A percentile compares a stretch with the other conserved stretches of the same genome.
Evolutionary conservation across 1,140 invertebrate genomes (phyloP).

Genomic region (Drosophila aff.): DNA sequence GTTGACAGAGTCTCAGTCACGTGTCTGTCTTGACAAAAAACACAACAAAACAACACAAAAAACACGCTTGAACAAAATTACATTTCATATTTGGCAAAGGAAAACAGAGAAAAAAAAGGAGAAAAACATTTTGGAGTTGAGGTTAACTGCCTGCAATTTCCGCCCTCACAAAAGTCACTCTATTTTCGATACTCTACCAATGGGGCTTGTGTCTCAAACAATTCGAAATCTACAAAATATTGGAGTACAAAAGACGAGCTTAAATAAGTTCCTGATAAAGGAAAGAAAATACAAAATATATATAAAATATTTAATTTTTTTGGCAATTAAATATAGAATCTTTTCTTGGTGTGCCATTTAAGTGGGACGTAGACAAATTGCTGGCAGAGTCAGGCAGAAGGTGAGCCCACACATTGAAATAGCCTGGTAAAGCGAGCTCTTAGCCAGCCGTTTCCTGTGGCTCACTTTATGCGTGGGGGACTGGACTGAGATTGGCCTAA

Average conservation of each 20-base stretch:
- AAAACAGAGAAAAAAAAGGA: not conserved
- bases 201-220: not conserved
- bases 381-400: conserved; percentile 4
- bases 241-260: too few relatives aligned
- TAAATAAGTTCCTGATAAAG: not conserved
- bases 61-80: conserved; percentile 25
- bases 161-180: conserved; percentile 8
- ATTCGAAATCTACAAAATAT: not conserved
- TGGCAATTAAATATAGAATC: not conserved
- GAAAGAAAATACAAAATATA: not conserved
- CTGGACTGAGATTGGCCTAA: conserved; percentile 9
- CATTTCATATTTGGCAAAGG: conserved; percentile 40
- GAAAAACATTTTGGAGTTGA: conserved; percentile 2
- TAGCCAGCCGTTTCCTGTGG: conserved; percentile 27
- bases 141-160: conserved; percentile 20
- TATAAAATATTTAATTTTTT: not conserved
- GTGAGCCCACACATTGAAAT: conserved; percentile 25
- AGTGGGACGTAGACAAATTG: conserved; percentile 23
- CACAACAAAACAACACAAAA: conserved; percentile 7
- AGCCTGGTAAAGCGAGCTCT: conserved; percentile 4
- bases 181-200: conserved; percentile 2
- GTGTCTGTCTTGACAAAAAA: conserved; percentile 34
- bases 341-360: not conserved
- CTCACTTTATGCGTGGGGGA: conserved; percentile 21
- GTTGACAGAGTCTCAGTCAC: conserved; percentile 43